phyloP scores from a whole-genome alignment of 2,888 invertebrate genomes.

The Hipparchia semele region DNA sequence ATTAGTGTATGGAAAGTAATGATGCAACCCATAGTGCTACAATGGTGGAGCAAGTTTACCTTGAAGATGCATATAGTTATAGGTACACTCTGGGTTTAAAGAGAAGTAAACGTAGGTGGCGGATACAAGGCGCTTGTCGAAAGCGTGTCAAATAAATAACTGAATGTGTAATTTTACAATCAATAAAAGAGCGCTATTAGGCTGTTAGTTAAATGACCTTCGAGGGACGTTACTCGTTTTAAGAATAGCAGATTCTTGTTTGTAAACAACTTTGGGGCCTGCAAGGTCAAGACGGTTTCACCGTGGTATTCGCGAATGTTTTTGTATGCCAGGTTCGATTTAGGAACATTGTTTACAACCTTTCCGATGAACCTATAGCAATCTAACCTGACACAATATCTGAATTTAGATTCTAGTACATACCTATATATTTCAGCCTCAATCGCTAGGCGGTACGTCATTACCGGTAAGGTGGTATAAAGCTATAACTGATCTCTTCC shows the following conservation, averaged over 20 bases:
- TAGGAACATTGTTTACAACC: constrained; percentile 7
- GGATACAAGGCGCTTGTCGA: not conserved
- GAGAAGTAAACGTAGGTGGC: not conserved
- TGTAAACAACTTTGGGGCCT: constrained; percentile 14
- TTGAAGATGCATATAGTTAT: too few species aligned
- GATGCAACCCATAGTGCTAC: not conserved
- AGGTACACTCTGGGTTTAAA: not conserved
- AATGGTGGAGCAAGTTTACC: not conserved
- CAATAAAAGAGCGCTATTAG: constrained; percentile 1
- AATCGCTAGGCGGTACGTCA: too few species aligned
- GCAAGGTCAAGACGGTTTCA: constrained; percentile 12
- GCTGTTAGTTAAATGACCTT: not conserved
- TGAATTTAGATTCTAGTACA: too few species aligned
- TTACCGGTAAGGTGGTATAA: too few species aligned
- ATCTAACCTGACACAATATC: too few species aligned
- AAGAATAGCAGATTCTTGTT: constrained; percentile 23
- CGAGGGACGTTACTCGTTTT: constrained; percentile 4
- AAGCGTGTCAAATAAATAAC: constrained; percentile 8
- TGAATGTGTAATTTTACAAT: constrained; percentile 5
- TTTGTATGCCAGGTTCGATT: constrained; percentile 9
- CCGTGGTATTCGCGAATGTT: constrained; percentile 1
- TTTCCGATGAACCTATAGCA: not conserved
- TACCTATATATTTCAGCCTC: too few species aligned
- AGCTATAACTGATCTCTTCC: too few species aligned
- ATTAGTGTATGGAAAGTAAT: not conserved